phyloP scores from a whole-genome alignment of 1,140 invertebrate species.

The Gryon sp. region DNA sequence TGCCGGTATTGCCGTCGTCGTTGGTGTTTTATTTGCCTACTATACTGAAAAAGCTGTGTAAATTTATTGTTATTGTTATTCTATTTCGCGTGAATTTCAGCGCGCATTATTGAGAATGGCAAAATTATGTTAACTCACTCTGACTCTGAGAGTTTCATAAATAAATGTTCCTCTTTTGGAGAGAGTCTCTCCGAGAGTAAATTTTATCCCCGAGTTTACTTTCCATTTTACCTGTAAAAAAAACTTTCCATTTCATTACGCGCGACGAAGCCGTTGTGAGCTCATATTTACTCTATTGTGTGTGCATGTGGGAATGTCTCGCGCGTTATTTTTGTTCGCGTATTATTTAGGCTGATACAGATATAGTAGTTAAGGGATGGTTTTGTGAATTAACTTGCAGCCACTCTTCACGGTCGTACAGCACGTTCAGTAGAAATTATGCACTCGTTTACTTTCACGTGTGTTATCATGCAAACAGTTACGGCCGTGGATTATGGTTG shows the following conservation, averaged over 20 bases:
- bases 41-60: slow-evolving; percentile 10
- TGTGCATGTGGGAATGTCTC: slow-evolving; percentile 14
- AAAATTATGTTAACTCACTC: slow-evolving; percentile 49
- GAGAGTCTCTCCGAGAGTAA: slow-evolving; percentile 8
- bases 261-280: slow-evolving; percentile 1
- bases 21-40: slow-evolving; percentile 13
- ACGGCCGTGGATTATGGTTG: slow-evolving; percentile 70
- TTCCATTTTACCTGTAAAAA: slow-evolving; percentile 40
- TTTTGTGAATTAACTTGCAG: slow-evolving; percentile 54
- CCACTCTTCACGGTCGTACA: slow-evolving; percentile 18
- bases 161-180: slow-evolving; percentile 29
- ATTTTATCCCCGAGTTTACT: slow-evolving; percentile 41
- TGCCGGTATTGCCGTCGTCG: neutral
- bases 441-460: slow-evolving; percentile 76
- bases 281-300: slow-evolving; percentile 17
- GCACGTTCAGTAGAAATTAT: slow-evolving; percentile 69
- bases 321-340: slow-evolving; percentile 16
- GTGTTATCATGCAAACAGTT: slow-evolving; percentile 76
- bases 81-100: slow-evolving; percentile 33
- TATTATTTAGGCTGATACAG: slow-evolving; percentile 49
- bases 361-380: slow-evolving; percentile 28
- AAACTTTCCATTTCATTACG: slow-evolving; percentile 56
- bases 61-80: slow-evolving; percentile 53
- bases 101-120: slow-evolving; percentile 39
- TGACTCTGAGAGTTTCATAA: too few species aligned